phyloP scores from a whole-genome alignment of 2,888 invertebrate genomes.

The Drosophila trichaetosa region DNA sequence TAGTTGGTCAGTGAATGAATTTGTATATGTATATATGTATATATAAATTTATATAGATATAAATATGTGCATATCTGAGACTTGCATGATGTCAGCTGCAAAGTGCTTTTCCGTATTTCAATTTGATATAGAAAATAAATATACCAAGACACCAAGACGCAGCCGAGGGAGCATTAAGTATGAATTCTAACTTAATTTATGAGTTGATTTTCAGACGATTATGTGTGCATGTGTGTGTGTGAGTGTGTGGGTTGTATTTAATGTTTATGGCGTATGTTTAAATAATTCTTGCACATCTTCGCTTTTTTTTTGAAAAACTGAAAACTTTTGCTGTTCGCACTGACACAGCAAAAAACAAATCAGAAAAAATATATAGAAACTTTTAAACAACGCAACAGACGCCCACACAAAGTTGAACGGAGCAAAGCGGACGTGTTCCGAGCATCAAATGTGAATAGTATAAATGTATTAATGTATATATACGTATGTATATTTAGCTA shows the following conservation, averaged over 20 bases:
- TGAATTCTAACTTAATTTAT: conserved; percentile 68
- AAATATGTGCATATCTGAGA: conserved; percentile 12
- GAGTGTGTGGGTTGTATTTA: conserved; percentile 51
- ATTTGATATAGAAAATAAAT: conserved; percentile 52
- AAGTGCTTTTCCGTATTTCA: conserved; percentile 76
- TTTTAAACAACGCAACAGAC: conserved; percentile 56
- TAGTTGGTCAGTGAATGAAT: conserved; percentile 17
- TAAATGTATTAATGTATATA: conserved; percentile 9
- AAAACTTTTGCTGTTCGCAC: conserved; percentile 51
- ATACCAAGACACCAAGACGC: conserved; percentile 6
- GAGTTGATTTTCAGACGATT: conserved; percentile 44
- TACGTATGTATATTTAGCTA: conserved; percentile 8
- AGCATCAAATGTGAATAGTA: conserved; percentile 47
- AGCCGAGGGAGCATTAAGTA: conserved; percentile 13
- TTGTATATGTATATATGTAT: neutral
- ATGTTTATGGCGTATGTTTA: conserved; percentile 66
- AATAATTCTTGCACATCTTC: conserved; percentile 57
- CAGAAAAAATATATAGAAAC: conserved; percentile 31
- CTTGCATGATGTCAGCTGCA: conserved; percentile 73
- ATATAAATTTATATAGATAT: no score
- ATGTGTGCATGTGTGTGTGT: conserved; percentile 10
- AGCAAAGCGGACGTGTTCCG: conserved; percentile 59
- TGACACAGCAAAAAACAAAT: conserved; percentile 30
- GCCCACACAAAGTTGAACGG: conserved; percentile 41
- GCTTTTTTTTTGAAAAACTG: conserved; percentile 31